Conservation (phyloP, 2,888 invertebrate species). For the Aleiodes alternator region DNA sequence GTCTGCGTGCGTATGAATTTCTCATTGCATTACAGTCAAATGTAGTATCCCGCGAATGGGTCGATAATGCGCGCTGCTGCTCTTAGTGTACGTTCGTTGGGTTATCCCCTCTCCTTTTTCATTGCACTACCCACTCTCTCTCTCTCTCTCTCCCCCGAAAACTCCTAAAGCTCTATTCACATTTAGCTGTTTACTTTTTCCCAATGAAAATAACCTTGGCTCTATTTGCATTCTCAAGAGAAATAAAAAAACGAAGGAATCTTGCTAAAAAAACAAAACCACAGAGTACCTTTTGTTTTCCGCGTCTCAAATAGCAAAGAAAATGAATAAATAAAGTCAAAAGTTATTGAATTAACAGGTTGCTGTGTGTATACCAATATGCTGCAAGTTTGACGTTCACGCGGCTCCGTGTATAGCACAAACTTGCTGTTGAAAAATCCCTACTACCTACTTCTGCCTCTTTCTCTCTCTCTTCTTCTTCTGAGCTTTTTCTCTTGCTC, state of each 20-base stretch:
- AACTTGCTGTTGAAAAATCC: constrained; percentile 29
- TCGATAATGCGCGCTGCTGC: constrained; percentile 72
- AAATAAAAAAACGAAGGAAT: too few species aligned
- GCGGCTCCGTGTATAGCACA: neutral
- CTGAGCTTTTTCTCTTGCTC: neutral
- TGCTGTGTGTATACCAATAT: constrained; percentile 23
- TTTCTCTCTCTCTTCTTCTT: neutral
- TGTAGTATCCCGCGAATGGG: constrained; percentile 67
- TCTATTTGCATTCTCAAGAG: neutral
- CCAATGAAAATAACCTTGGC: neutral
- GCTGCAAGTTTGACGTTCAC: constrained; percentile 17
- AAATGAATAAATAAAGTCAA: neutral
- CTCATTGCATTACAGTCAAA: constrained; percentile 55
- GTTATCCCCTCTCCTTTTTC: constrained; percentile 52
- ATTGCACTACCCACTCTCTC: constrained; percentile 43
- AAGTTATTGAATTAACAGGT: constrained; percentile 31
- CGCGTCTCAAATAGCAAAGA: too few species aligned
- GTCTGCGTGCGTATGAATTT: constrained; percentile 28
- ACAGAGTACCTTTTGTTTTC: too few species aligned
- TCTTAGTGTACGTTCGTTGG: constrained; percentile 59
- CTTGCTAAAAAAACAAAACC: too few species aligned
- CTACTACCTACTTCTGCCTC: neutral
- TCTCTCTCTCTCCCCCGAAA: constrained; percentile 42
- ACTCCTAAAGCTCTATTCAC: neutral
- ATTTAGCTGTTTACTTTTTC: neutral